Evolutionary conservation across 2,797 vertebrate species (phyloP), one percentile per base, ranked within the genome.

Genomic region (Pseudochromis fuscus): DNA sequence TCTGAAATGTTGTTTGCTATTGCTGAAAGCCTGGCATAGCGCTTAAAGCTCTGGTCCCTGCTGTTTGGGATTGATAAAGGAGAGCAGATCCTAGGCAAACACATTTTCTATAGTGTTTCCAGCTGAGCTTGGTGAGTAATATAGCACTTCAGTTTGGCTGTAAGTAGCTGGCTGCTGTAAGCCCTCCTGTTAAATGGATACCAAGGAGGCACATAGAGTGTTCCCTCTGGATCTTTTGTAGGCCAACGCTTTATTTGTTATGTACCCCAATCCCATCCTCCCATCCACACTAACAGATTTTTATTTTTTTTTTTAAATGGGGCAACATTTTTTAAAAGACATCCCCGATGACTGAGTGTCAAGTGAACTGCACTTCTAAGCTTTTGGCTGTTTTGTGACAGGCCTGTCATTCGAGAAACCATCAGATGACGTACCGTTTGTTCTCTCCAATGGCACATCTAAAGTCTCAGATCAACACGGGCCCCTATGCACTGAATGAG

Each of bases 11-110:
- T 90, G 75, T 87, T 89, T 87, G 79, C 86, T 87, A 55, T 88
- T 85, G 84, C 81, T 68, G 67, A 72, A 86, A 77, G 75, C 79
- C 77, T 87, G 84, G 85, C 86, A 82, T 86, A 61, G 67, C 81
- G 83, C 84, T 89, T 85, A 88, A 88, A 88, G 87, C 88, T 71
- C 70, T 75, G 78, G 81, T 86, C 84, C 89, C 91, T 90, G 89
- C 91, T 93, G 93, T 84, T 92, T 74, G 79, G 87, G 86, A 88
- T 92, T 92, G 91, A 92, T 92, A 91, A 92, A 93, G 88, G 77
- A 90, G 87, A 90, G 83, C 82, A 90, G 87, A 90, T 91, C 72
- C 81, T 76, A 83, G 81, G 85, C 84, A 90, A 91, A 90, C 87
- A 90, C 83, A 87, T 91, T 91, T 90, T 91, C 88, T 87, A 89